Percentiles rank a stretch among this genome's conserved stretches.
Conservation (phyloP, 2,888 invertebrate genomes). For the Pheosia tremula region DNA sequence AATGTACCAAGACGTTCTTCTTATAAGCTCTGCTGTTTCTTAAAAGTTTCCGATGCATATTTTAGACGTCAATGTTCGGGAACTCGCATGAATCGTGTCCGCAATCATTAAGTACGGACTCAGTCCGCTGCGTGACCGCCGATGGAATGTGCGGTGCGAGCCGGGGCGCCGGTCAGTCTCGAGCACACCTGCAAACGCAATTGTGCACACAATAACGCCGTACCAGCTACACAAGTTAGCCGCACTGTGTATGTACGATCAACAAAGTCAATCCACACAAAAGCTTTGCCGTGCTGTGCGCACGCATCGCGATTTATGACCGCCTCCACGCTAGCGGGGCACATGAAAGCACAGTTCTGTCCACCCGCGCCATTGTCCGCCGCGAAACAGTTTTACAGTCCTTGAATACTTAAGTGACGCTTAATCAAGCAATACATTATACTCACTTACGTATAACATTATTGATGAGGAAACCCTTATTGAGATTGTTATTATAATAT, state of each 20-base stretch:
- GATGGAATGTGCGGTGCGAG: constrained; percentile 85
- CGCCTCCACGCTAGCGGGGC: constrained; percentile 41
- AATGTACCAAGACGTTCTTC: too few relatives aligned
- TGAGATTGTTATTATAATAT: not conserved
- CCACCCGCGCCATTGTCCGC: constrained; percentile 36
- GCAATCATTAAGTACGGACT: constrained; percentile 50
- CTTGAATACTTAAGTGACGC: constrained; percentile 46
- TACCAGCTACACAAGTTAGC: constrained; percentile 41
- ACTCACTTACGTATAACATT: constrained; percentile 1
- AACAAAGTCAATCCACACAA: constrained; percentile 36
- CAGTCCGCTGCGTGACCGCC: constrained; percentile 64
- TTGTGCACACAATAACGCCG: constrained; percentile 50
- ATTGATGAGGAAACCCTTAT: constrained; percentile 11
- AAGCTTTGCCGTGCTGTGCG: constrained; percentile 33
- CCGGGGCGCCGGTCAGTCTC: constrained; percentile 86
- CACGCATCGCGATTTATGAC: constrained; percentile 54
- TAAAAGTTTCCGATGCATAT: constrained; percentile 28
- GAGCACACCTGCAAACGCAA: constrained; percentile 85
- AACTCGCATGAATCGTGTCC: constrained; percentile 33
- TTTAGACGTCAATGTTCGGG: constrained; percentile 25
- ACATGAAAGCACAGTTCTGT: constrained; percentile 52
- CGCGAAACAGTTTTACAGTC: constrained; percentile 37
- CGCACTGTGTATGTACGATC: constrained; percentile 20
- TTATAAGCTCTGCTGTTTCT: not conserved
- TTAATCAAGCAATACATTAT: constrained; percentile 25